These are phyloP conservation scores for Uria aalge DNA, from an alignment of 2,113 vertebrate genomes.

Conservation along the genomic window DNA sequence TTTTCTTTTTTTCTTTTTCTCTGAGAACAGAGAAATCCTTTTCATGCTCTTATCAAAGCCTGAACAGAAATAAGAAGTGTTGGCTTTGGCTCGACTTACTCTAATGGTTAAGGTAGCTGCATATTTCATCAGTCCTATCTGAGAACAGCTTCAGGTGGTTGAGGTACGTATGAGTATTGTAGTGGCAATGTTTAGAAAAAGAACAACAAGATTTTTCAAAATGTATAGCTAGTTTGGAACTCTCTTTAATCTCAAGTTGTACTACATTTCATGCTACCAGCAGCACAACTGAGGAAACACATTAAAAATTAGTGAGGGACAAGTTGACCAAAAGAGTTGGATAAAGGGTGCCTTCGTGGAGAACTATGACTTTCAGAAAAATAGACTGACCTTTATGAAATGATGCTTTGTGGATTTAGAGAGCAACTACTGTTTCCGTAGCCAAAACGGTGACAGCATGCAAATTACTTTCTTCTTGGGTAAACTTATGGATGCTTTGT, in stretches of 20 bases:
- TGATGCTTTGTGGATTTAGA: not conserved
- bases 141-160: not conserved
- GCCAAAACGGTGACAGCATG: not conserved
- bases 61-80: not conserved
- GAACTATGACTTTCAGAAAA: not conserved
- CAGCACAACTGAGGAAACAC: not conserved
- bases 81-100: not conserved
- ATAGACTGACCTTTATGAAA: not conserved
- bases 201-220: not conserved
- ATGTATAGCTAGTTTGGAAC: not conserved
- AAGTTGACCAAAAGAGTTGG: not conserved
- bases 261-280: not conserved
- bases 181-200: not conserved
- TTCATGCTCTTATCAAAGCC: not conserved
- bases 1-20: not conserved
- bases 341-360: not conserved
- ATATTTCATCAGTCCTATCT: not conserved
- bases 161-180: not conserved
- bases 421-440: not conserved
- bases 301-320: not conserved
- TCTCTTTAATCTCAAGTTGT: not conserved
- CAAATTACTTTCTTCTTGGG: not conserved
- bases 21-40: not conserved
- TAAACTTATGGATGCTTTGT: not conserved
- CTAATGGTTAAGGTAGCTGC: not conserved